phyloP scores from a whole-genome alignment of 2,888 invertebrate genomes.

The Ochropacha duplaris region DNA sequence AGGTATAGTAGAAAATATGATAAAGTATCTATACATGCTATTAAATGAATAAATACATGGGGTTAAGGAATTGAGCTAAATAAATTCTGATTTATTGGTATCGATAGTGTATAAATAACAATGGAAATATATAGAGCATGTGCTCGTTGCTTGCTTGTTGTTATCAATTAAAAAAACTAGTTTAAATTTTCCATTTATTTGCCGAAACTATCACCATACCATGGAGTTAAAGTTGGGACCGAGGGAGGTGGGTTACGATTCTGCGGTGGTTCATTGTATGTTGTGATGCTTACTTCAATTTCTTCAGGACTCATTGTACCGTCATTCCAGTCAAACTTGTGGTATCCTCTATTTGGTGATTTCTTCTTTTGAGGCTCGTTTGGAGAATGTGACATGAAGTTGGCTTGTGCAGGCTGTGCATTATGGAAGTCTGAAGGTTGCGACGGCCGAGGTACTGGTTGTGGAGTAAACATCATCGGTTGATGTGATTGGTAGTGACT shows the following conservation, averaged over 20 bases:
- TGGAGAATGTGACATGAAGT: not conserved
- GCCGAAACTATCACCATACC: slow-evolving; percentile 50
- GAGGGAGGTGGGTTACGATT: slow-evolving; percentile 32
- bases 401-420: not conserved
- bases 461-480: no score
- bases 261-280: slow-evolving; percentile 2
- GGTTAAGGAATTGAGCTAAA: no score
- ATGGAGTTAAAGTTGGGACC: slow-evolving; percentile 51
- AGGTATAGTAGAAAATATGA: no score
- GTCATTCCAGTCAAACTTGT: slow-evolving; percentile 43
- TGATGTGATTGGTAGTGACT: slow-evolving; percentile 1
- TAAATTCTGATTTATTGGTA: no score
- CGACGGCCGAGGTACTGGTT: not conserved
- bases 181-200: slow-evolving; percentile 31
- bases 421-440: not conserved
- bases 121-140: no score
- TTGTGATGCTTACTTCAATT: slow-evolving; percentile 6
- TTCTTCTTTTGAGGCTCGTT: not conserved
- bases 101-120: no score
- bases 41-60: no score
- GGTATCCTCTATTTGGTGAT: slow-evolving; percentile 32
- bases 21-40: no score
- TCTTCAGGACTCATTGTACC: slow-evolving; percentile 10
- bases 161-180: slow-evolving; percentile 5
- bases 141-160: no score